Evolutionary conservation across 2,113 vertebrate species (phyloP).

Genomic region (Dinomys branickii): DNA sequence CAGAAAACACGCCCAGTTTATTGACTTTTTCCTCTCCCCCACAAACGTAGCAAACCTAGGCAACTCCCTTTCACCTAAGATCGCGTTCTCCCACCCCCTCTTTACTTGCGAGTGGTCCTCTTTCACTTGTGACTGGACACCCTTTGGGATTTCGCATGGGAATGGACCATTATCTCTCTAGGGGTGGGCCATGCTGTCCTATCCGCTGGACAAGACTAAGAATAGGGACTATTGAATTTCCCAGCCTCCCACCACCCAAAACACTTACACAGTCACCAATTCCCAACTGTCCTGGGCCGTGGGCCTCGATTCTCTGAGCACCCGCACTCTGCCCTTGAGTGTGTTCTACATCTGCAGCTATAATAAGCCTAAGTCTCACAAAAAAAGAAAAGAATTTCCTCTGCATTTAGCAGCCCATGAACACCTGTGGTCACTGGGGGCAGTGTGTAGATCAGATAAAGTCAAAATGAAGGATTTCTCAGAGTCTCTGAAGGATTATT

Average conservation of each 20-base stretch:
- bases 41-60: background rate
- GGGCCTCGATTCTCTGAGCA: background rate
- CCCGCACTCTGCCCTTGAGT: background rate
- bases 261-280: background rate
- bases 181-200: background rate
- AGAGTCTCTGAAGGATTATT: background rate
- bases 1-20: background rate
- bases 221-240: background rate
- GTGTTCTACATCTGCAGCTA: background rate
- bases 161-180: background rate
- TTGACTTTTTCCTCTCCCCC: background rate
- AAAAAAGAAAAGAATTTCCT: background rate
- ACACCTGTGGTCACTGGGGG: background rate
- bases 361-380: background rate
- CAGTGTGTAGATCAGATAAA: background rate
- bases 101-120: background rate
- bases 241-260: background rate
- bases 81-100: background rate
- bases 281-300: background rate
- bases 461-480: constrained; percentile 13
- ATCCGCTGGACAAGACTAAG: background rate
- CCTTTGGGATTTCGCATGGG: background rate
- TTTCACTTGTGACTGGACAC: background rate
- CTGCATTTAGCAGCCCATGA: background rate
- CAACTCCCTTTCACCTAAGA: background rate